Base-by-base conservation (phyloP, 2,888 invertebrate species). In the Argyresthia albistria region DNA sequence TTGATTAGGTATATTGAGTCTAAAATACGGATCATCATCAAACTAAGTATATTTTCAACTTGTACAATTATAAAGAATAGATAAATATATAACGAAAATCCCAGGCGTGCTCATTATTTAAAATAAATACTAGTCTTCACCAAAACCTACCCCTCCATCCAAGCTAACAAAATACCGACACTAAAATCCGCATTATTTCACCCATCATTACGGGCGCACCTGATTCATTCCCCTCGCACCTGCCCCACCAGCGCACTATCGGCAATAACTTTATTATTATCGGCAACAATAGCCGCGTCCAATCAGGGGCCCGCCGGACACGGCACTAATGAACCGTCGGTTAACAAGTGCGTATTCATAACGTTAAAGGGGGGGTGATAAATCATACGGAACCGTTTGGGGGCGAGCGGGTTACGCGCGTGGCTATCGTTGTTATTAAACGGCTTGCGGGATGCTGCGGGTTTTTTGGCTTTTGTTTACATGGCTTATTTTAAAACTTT, bases 271-370 rank as follows among this genome's bases (percentile, higher is more conserved):
- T 71, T 69, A 79, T 80, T 82, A 80, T 76, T 64, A 66, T 67
- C 59, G 64, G 64, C 64, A 11, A 52, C 52, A 52, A 47, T 46
- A 60, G 61, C 55, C 53, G 55, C 69, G 76, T 78, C 82, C 82
- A 81, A 83, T 82, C 82, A 82, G 80, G 80, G 78, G 73, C 64
- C 66, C 8, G 37, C 25, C 25, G 35, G 35, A 10, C 37, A 43
- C 73, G 76, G 25, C 25, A 25, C 79, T 86, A 87, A 86, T 86
- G 81, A 84, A 83, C 68, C 73, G 63, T 59, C 60, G 70, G 69
- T 77, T 80, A 81, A 83, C 86, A 87, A 87, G 84, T 83, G 74
- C 63, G 79, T 79, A 81, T 83, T 84, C 84, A 86, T 83, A 83
- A 79, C 72, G 36, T 42, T 50, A 42, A 11, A 8, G 25, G 82